Evolutionary conservation across 1,140 invertebrate genomes (phyloP).

Genomic region (Hirudo medicinalis): DNA sequence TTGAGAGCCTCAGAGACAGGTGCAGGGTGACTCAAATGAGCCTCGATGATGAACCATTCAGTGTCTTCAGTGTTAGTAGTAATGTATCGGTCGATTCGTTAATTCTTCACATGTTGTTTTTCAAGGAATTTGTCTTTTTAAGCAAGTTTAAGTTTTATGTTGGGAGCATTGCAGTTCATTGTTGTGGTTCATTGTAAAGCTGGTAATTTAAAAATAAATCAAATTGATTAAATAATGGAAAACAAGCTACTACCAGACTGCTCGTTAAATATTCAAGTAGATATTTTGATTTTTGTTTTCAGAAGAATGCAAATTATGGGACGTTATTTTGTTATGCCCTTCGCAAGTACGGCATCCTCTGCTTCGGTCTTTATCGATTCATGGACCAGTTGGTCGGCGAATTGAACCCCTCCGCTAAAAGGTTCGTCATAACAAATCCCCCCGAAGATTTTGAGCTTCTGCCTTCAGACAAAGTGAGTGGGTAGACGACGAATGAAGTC

Average conservation of each 20-base stretch:
- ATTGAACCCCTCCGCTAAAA: conserved; percentile 68
- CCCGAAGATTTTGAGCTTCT: conserved; percentile 87
- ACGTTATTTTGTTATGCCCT: conserved; percentile 92
- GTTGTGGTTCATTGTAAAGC: no score
- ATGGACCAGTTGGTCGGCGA: conserved; percentile 29
- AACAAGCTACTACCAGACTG: no score
- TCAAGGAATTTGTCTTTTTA: no score
- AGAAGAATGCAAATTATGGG: conserved; percentile 43
- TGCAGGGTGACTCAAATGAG: conserved; percentile 96
- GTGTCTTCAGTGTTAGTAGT: conserved; percentile 65
- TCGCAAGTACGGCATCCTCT: conserved; percentile 93
- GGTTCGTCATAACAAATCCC: conserved; percentile 99
- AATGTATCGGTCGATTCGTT: not conserved
- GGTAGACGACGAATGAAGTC: not conserved
- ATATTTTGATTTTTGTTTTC: conserved; percentile 19
- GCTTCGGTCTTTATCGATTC: conserved; percentile 90
- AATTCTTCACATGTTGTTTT: no score
- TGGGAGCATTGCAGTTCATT: no score
- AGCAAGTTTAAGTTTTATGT: no score
- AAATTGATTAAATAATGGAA: no score
- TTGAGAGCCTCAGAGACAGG: conserved; percentile 75
- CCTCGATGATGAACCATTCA: conserved; percentile 84
- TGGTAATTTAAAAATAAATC: no score
- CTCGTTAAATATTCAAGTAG: no score
- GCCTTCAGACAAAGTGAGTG: conserved; percentile 80